Percentiles rank a stretch among this genome's conserved stretches.
Evolutionary conservation across 2,888 invertebrate species (phyloP).

Genomic region (Apomyelois bistriatella): DNA sequence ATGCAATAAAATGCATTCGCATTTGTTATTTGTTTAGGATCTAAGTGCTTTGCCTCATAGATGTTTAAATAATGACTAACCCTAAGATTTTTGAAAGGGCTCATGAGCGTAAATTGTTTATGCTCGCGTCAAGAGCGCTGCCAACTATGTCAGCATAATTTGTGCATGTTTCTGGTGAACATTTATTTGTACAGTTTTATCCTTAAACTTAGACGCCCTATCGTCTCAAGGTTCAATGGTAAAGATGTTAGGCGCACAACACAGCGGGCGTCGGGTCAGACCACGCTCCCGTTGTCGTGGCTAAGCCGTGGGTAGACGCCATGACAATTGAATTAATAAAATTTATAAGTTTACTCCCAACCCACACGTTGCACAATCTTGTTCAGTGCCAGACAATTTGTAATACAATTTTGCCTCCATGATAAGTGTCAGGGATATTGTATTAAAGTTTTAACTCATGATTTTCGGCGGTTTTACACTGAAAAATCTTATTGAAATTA

Average conservation of each 20-base stretch:
- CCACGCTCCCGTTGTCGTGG: constrained; percentile 39
- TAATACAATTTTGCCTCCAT: neutral
- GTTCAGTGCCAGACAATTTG: neutral
- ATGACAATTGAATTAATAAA: constrained; percentile 52
- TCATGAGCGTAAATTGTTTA: no score
- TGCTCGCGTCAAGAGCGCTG: no score
- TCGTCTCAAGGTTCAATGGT: neutral
- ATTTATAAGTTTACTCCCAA: constrained; percentile 17
- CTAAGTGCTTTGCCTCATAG: no score
- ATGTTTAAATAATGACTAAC: no score
- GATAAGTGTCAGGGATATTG: neutral
- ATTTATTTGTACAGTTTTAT: neutral
- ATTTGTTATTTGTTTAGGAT: no score
- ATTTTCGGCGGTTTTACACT: neutral
- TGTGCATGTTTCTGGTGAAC: neutral
- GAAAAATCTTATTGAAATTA: neutral
- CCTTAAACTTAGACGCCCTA: neutral
- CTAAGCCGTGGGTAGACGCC: constrained; percentile 50
- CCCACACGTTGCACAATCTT: constrained; percentile 6
- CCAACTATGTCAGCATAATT: no score
- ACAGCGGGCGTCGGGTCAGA: constrained; percentile 28
- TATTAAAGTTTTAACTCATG: neutral
- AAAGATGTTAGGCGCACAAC: constrained; percentile 29
- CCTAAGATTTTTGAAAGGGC: no score
- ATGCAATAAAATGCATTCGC: no score